Percentiles rank a stretch among this genome's conserved stretches.
These are phyloP conservation scores for Garra rufa DNA, from an alignment of 2,113 vertebrate genomes.

Conservation along the genomic window DNA sequence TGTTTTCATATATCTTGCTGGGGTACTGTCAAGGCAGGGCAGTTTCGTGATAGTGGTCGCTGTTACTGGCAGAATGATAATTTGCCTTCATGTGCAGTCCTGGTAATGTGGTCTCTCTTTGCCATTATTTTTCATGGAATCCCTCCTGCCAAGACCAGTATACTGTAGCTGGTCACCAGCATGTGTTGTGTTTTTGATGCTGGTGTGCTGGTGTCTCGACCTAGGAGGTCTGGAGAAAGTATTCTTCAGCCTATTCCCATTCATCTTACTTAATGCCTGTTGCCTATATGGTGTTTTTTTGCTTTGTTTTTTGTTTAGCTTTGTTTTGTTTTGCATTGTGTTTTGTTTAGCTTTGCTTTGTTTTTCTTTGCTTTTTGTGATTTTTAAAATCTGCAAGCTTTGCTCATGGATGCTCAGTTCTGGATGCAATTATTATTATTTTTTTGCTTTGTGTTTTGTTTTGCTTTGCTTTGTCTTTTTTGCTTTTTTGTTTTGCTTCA, in stretches of 20 bases:
- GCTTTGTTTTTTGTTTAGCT: too few relatives aligned
- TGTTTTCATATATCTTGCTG: slow-evolving; percentile 17
- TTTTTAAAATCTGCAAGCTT: too few relatives aligned
- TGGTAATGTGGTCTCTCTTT: not conserved
- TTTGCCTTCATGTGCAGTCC: not conserved
- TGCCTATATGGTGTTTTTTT: too few relatives aligned
- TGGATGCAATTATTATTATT: too few relatives aligned
- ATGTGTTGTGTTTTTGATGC: not conserved
- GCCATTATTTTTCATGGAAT: not conserved
- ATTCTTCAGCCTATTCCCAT: not conserved
- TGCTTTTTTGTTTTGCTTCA: too few relatives aligned
- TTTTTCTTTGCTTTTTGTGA: too few relatives aligned
- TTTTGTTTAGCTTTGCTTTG: too few relatives aligned
- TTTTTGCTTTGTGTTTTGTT: too few relatives aligned
- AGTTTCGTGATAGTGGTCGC: not conserved
- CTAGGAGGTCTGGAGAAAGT: not conserved
- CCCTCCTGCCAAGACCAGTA: not conserved
- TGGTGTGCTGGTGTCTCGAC: not conserved
- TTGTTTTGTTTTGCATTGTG: too few relatives aligned
- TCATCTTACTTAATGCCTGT: not conserved
- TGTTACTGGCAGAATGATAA: not conserved
- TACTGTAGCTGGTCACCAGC: too few relatives aligned
- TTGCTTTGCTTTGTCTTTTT: too few relatives aligned
- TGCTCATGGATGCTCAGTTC: too few relatives aligned
- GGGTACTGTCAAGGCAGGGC: not conserved